Percentiles rank a stretch among this genome's conserved stretches.
These are phyloP conservation scores for Fregata magnificens DNA, from an alignment of 2,113 vertebrate species.

Conservation along the genomic window DNA sequence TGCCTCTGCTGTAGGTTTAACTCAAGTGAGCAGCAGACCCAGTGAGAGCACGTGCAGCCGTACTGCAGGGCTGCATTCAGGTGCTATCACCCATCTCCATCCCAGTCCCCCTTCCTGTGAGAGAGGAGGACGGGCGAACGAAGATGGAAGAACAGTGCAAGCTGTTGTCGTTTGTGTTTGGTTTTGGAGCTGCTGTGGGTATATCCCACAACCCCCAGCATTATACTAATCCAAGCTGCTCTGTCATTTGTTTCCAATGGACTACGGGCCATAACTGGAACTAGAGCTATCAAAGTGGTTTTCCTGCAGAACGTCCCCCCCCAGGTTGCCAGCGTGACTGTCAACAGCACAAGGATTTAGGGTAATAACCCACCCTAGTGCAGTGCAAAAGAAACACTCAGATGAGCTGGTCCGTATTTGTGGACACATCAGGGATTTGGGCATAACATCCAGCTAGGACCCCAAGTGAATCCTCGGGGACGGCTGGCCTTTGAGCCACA, in stretches of 20 bases:
- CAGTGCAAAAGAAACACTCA: neutral
- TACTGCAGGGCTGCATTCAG: neutral
- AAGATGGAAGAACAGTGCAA: neutral
- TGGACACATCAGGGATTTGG: neutral
- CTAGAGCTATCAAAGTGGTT: neutral
- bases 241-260: neutral
- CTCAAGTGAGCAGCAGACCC: neutral
- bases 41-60: accelerated
- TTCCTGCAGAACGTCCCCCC: neutral
- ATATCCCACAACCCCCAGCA: neutral
- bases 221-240: neutral
- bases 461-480: neutral
- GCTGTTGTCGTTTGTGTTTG: neutral
- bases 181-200: neutral
- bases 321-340: neutral
- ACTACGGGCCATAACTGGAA: accelerated
- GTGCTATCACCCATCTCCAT: neutral
- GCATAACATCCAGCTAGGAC: neutral
- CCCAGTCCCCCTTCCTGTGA: neutral
- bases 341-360: neutral
- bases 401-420: neutral
- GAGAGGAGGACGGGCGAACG: neutral
- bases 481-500: neutral
- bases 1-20: neutral
- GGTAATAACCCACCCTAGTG: neutral